Evolutionary conservation across 2,797 vertebrate genomes (phyloP), one percentile per base, ranked within the genome.

Genomic region (Rachycentron canadum): DNA sequence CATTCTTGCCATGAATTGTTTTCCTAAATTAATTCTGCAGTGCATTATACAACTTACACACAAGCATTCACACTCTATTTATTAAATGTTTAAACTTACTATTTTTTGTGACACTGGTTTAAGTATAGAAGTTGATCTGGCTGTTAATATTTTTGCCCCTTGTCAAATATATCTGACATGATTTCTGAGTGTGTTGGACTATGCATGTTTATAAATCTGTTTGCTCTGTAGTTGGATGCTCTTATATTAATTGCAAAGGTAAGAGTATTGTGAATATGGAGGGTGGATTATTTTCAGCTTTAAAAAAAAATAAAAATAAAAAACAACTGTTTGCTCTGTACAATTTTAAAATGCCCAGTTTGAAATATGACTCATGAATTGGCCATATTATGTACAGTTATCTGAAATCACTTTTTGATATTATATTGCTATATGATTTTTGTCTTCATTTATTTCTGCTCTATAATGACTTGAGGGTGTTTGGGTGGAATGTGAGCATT

Each of bases 131-230:
- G 75, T 78, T 82, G 49, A 68, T 68, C 36, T 83, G 75, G 76
- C 88, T 88, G 80, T 88, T 85, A 8, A 70, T 85, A 76, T 73
- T 82, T 89, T 66, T 52, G 16, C 78, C 72, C 21, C 69, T 55
- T 83, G 69, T 88, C 73, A 69, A 69, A 72, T 72, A 60, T 45
- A 70, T 64, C 40, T 83, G 78, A 60, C 80, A 81, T 85, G 26
- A 81, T 77, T 80, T 83, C 74, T 47, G 63, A 30, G n/a, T 65
- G 43, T 87, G 78, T 80, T 81, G 78, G 64, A 77, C 80, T 86
- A 85, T 90, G 93, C 90, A 92, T 92, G 89, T 88, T 81, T 75
- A 43, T 84, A 62, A 76, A 78, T 86, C 45, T 50, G 57, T 88
- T 87, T 85, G 73, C 71, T 79, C 36, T 88, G 50, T 89, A 85